phyloP scores from a whole-genome alignment of 2,113 vertebrate species.

The Sphaerodactylus townsendi region DNA sequence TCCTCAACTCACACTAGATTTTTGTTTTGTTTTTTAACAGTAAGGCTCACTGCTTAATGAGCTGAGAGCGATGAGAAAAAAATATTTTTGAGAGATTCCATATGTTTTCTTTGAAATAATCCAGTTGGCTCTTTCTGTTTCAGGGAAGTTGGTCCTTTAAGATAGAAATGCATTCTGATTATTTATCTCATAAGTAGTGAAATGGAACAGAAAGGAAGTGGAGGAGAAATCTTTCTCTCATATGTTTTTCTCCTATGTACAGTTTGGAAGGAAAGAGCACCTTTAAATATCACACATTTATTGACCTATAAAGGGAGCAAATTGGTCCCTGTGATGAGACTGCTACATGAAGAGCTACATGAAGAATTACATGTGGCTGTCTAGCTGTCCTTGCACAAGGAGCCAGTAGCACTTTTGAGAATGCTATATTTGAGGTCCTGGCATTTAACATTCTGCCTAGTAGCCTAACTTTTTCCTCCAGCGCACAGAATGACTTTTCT shows the following conservation, averaged over 20 bases:
- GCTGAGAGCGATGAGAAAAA: slow-evolving; percentile 47
- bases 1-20: slow-evolving; percentile 11
- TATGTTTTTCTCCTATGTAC: slow-evolving; percentile 49
- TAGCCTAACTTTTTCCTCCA: too few relatives aligned
- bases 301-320: slow-evolving; percentile 5
- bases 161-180: slow-evolving; percentile 58
- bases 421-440: too few relatives aligned
- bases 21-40: slow-evolving; percentile 19
- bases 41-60: slow-evolving; percentile 47
- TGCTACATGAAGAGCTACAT: too few relatives aligned
- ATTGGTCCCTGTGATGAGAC: too few relatives aligned
- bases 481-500: too few relatives aligned
- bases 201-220: slow-evolving; percentile 44
- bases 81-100: slow-evolving; percentile 54
- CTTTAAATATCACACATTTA: slow-evolving; percentile 44
- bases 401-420: too few relatives aligned
- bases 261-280: slow-evolving; percentile 34
- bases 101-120: slow-evolving; percentile 65
- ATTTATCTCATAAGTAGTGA: slow-evolving; percentile 63
- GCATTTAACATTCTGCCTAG: too few relatives aligned
- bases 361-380: too few relatives aligned
- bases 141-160: slow-evolving; percentile 58
- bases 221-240: not conserved
- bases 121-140: slow-evolving; percentile 54
- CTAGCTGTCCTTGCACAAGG: too few relatives aligned